Evolutionary conservation across 2,113 vertebrate species (phyloP).

Genomic region (Azemiops feae): DNA sequence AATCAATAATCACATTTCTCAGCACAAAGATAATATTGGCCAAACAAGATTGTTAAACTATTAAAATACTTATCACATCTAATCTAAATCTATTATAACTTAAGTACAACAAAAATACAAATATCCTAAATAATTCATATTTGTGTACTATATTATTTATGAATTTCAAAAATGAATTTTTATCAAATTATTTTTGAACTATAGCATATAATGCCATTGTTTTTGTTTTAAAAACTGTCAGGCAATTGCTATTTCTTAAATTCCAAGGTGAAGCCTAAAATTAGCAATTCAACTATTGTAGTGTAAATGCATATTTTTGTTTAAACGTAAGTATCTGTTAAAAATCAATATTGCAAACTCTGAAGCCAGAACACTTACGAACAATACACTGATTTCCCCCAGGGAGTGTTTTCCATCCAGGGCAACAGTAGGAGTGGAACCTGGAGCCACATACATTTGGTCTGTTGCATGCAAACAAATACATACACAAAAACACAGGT

Average conservation of each 20-base stretch:
- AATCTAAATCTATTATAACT: not conserved
- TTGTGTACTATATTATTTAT: slow-evolving; percentile 8
- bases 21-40: not conserved
- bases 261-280: not conserved
- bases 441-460: slow-evolving; percentile 81
- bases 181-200: not conserved
- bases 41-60: slow-evolving; percentile 1
- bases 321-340: not conserved
- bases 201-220: not conserved
- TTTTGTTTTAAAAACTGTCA: fast-evolving
- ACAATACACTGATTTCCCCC: slow-evolving; percentile 80
- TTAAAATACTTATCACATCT: slow-evolving; percentile 7
- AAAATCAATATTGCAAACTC: not conserved
- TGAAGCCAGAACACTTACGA: slow-evolving; percentile 70
- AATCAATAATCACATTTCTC: slow-evolving; percentile 2
- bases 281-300: not conserved
- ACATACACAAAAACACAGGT: not conserved
- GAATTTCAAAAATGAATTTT: not conserved
- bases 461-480: slow-evolving; percentile 58
- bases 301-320: not conserved
- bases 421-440: slow-evolving; percentile 77
- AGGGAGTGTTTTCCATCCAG: slow-evolving; percentile 77
- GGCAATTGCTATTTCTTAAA: not conserved
- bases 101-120: not conserved
- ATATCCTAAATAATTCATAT: not conserved